Evolutionary conservation across 2,888 invertebrate species (phyloP).

Genomic region (Lasius fuliginosus): DNA sequence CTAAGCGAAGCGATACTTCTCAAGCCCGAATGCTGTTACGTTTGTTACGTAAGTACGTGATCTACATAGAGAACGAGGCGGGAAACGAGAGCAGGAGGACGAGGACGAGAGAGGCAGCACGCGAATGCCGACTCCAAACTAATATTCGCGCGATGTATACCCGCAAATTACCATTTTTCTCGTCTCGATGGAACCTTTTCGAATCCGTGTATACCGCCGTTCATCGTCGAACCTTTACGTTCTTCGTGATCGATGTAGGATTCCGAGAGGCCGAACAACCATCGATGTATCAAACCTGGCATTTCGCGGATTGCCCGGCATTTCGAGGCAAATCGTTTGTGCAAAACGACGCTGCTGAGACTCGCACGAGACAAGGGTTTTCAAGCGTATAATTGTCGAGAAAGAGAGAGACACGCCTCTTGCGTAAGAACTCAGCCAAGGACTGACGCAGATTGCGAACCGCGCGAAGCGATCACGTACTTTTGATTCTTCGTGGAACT

Average conservation of each 20-base stretch:
- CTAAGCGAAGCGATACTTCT: not conserved
- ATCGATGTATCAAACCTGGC: slow-evolving; percentile 43
- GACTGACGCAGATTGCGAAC: slow-evolving; percentile 33
- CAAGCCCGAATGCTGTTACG: not conserved
- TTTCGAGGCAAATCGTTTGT: slow-evolving; percentile 53
- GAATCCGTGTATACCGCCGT: slow-evolving; percentile 37
- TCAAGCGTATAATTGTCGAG: slow-evolving; percentile 68
- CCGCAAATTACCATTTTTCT: slow-evolving; percentile 65
- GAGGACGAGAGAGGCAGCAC: slow-evolving; percentile 23
- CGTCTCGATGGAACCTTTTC: slow-evolving; percentile 48
- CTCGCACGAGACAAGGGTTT: slow-evolving; percentile 53
- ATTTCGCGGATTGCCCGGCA: slow-evolving; percentile 64
- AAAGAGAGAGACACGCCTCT: slow-evolving; percentile 43
- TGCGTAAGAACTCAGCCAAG: slow-evolving; percentile 67
- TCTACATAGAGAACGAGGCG: not conserved
- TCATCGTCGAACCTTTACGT: slow-evolving; percentile 35
- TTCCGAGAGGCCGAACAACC: slow-evolving; percentile 8
- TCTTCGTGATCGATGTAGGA: slow-evolving; percentile 62
- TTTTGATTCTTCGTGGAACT: slow-evolving; percentile 65
- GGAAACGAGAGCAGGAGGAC: slow-evolving; percentile 6
- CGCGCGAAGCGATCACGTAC: slow-evolving; percentile 39
- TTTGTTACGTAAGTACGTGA: not conserved
- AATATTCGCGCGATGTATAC: slow-evolving; percentile 61
- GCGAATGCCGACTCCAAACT: slow-evolving; percentile 40
- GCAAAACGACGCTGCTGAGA: slow-evolving; percentile 39